A percentile compares a stretch with the other conserved stretches of the same genome.
Conservation (phyloP, 2,113 vertebrate species). For the Hipposideros armiger region DNA sequence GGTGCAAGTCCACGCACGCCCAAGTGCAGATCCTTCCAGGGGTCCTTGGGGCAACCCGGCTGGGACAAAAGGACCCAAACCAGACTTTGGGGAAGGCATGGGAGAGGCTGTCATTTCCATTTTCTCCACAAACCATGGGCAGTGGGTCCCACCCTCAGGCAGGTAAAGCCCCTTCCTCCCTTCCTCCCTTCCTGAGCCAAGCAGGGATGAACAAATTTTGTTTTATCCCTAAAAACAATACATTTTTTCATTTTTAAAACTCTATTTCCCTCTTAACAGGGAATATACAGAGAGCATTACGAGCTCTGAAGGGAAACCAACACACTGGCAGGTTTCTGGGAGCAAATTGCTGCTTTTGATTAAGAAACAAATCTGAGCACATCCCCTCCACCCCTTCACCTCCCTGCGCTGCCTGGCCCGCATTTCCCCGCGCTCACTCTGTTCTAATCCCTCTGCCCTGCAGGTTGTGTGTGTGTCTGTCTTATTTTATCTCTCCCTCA, state of each 20-base stretch:
- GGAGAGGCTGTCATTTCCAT: not conserved
- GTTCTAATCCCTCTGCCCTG: not conserved
- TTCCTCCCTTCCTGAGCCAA: accelerated
- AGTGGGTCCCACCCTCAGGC: accelerated
- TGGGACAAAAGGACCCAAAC: not conserved
- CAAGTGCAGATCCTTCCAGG: not conserved
- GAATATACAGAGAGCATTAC: too few species aligned
- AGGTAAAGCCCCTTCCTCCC: not conserved
- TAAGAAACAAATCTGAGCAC: not conserved
- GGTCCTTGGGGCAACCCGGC: not conserved
- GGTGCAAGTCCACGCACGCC: accelerated
- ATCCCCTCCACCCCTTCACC: not conserved
- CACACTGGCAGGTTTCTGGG: not conserved
- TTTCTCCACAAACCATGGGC: not conserved
- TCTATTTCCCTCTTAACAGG: not conserved
- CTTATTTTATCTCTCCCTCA: not conserved
- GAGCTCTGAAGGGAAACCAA: not conserved
- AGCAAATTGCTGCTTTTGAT: not conserved
- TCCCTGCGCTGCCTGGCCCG: not conserved
- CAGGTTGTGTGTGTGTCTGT: accelerated
- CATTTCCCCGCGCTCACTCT: accelerated
- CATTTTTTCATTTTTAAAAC: not conserved
- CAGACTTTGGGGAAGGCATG: accelerated
- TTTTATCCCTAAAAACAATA: not conserved
- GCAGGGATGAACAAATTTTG: accelerated